Evolutionary conservation across 2,113 vertebrate genomes (phyloP).

Genomic region (Gallinago undulata): DNA sequence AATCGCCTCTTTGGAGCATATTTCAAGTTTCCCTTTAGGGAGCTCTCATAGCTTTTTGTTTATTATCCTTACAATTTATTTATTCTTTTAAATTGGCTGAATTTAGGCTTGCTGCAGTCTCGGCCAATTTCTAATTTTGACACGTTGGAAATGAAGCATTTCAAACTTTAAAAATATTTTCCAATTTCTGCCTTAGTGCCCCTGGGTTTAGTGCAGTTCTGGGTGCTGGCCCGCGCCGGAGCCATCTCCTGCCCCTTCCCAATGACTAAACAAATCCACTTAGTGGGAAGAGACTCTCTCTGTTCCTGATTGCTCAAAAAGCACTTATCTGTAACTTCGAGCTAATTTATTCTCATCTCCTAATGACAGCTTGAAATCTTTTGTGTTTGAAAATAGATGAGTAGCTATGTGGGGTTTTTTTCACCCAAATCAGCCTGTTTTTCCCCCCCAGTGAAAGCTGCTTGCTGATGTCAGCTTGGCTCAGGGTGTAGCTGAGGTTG

Average conservation of each 20-base stretch:
- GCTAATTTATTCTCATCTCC: not conserved
- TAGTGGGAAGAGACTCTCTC: not conserved
- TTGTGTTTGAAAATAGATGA: not conserved
- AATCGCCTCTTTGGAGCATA: not conserved
- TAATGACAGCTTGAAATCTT: not conserved
- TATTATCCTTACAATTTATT: not conserved
- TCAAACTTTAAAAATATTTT: not conserved
- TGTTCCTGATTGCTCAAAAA: not conserved
- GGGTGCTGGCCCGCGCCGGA: not conserved
- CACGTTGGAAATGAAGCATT: not conserved
- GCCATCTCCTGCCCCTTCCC: rapidly evolving
- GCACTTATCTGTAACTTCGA: not conserved
- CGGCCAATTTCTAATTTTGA: not conserved
- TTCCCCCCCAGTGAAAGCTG: not conserved
- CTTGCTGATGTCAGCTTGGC: not conserved
- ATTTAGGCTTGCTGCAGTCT: not conserved
- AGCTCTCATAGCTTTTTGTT: not conserved
- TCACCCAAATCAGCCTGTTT: not conserved
- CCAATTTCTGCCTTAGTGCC: not conserved
- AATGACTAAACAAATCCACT: not conserved
- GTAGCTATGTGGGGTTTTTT: not conserved
- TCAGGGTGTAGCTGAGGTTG: not conserved
- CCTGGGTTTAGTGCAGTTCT: not conserved
- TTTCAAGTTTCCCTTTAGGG: not conserved
- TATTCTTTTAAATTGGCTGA: not conserved